These are phyloP conservation scores for Synanthedon andrenaeformis DNA, from an alignment of 2,888 invertebrate species.

Conservation along the genomic window DNA sequence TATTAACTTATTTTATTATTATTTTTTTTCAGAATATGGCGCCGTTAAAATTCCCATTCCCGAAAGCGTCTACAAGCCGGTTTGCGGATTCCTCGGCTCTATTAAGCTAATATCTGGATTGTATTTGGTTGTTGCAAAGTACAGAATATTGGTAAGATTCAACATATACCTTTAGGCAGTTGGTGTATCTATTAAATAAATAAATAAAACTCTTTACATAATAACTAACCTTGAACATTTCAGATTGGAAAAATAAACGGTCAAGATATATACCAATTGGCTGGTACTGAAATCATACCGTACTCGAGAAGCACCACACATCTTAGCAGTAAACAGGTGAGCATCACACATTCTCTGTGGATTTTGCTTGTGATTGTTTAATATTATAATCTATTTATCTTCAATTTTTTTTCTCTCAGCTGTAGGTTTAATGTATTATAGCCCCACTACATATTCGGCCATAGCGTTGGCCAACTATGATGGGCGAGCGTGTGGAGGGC, in stretches of 20 bases:
- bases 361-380: too few relatives aligned
- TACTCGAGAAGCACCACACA: conserved; percentile 88
- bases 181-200: too few relatives aligned
- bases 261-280: conserved; percentile 82
- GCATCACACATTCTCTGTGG: too few relatives aligned
- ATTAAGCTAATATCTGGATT: conserved; percentile 86
- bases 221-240: neutral
- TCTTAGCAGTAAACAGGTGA: conserved; percentile 82
- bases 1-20: neutral
- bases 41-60: conserved; percentile 57
- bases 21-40: conserved; percentile 23
- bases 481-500: too few relatives aligned
- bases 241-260: conserved; percentile 85
- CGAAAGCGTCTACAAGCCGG: conserved; percentile 66
- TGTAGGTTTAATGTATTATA: neutral
- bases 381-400: neutral
- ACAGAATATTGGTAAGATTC: conserved; percentile 71
- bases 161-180: neutral
- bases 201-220: too few relatives aligned
- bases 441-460: too few relatives aligned
- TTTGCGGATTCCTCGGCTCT: conserved; percentile 91
- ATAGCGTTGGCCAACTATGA: too few relatives aligned
- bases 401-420: neutral
- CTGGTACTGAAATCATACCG: conserved; percentile 85
- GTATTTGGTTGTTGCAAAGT: conserved; percentile 90